Base-by-base conservation (phyloP, 1,140 invertebrate genomes). In the Plutomurus gul region DNA sequence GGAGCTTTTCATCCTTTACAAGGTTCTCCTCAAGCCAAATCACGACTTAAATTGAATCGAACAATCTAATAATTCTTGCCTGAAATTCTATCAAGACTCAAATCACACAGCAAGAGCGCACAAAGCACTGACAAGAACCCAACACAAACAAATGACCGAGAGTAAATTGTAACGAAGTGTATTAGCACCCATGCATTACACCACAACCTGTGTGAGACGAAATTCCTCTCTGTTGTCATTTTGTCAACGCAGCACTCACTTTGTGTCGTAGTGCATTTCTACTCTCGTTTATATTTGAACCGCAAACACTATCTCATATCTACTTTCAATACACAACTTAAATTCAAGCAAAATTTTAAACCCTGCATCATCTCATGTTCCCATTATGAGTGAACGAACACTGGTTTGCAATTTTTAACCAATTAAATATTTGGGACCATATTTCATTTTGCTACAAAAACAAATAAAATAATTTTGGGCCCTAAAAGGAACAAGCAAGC, bases 21-120 rank as follows among this genome's bases (percentile, higher is more conserved):
- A n/a, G 13, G 30, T n/a, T 65, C 56, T 65, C 25, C 27, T 65
- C 56, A 65, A 65, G 56, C 36, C 27, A 65, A 65, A 65, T 65
- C 56, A 65, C 56, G 56, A 65, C 56, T 65, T 65, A 65, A 65
- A 65, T 65, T 65, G 36, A 65, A 65, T 65, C 56, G 56, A 65
- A 65, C 56, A 65, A 65, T 65, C 56, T 65, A 65, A 65, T 65
- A 65, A 65, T 33, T 65, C 56, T 33, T 65, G 56, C 13, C 36
- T 65, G 30, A 65, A 65, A 36, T n/a, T 33, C 33, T 60, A 16
- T 13, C 16, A 30, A 65, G 56, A 65, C 56, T 30, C 56, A 65
- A 65, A 65, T 65, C n/a, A n/a, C n/a, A n/a, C n/a, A 65, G 56
- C 25, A 33, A 27, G 3, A 36, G 25, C 16, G 16, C 30, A 65